These are phyloP conservation scores for Caenorhabditis plicata DNA, from an alignment of 2,888 invertebrate genomes.

Conservation along the genomic window DNA sequence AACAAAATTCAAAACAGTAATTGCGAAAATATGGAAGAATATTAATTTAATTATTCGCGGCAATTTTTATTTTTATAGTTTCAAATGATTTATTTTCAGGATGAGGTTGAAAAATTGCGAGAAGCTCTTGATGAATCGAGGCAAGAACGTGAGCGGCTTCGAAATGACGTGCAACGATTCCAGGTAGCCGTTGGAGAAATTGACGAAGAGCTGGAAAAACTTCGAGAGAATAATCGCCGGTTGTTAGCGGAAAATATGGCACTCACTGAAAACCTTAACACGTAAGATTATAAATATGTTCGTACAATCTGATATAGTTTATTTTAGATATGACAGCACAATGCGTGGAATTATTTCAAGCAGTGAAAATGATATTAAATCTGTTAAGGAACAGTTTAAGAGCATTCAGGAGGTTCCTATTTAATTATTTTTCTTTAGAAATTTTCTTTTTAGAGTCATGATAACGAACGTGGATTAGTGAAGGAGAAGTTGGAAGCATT, in stretches of 20 bases:
- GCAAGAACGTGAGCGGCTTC: constrained; percentile 42
- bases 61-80: too few species aligned
- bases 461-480: constrained; percentile 9
- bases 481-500: constrained; percentile 12
- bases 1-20: too few species aligned
- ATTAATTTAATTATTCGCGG: too few species aligned
- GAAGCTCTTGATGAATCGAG: constrained; percentile 41
- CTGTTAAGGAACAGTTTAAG: constrained; percentile 28
- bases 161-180: constrained; percentile 44
- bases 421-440: background rate
- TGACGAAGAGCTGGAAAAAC: constrained; percentile 43
- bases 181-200: constrained; percentile 43
- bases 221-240: constrained; percentile 42
- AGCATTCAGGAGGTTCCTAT: constrained; percentile 17
- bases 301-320: too few species aligned
- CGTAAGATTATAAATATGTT: constrained; percentile 5
- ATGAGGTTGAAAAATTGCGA: constrained; percentile 50
- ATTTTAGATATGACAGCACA: constrained; percentile 29
- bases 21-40: too few species aligned
- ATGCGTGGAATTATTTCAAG: constrained; percentile 16
- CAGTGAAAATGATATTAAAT: constrained; percentile 25
- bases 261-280: constrained; percentile 24
- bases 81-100: constrained; percentile 35
- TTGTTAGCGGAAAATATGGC: constrained; percentile 42
- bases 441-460: constrained; percentile 4